A percentile compares a stretch with the other conserved stretches of the same genome.
phyloP scores from a whole-genome alignment of 2,888 invertebrate genomes.

The Cheilosia soror region DNA sequence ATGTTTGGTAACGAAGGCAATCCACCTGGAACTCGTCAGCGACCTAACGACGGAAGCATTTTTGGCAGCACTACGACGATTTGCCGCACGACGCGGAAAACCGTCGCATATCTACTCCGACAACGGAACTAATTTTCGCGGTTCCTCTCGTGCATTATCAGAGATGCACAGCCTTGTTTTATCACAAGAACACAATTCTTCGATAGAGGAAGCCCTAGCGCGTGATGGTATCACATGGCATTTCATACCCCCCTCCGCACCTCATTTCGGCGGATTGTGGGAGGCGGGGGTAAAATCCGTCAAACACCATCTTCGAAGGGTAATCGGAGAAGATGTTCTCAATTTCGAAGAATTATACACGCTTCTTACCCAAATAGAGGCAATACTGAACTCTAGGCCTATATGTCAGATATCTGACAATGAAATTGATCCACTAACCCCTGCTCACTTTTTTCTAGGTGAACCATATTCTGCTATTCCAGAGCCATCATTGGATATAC shows the following conservation, averaged over 20 bases:
- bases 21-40: conserved; percentile 44
- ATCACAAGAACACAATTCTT: conserved; percentile 11
- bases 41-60: conserved; percentile 47
- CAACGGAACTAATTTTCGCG: conserved; percentile 56
- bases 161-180: conserved; percentile 31
- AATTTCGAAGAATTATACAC: conserved; percentile 7
- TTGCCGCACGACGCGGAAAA: conserved; percentile 51
- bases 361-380: conserved; percentile 1
- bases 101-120: conserved; percentile 51
- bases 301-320: conserved; percentile 8
- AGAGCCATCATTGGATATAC: not conserved
- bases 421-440: conserved; percentile 15
- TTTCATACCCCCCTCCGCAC: conserved; percentile 61
- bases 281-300: conserved; percentile 6
- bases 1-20: conserved; percentile 41
- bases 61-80: conserved; percentile 44
- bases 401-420: not conserved
- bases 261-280: conserved; percentile 59
- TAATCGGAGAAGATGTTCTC: not conserved
- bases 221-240: conserved; percentile 48
- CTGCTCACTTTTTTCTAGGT: conserved; percentile 11
- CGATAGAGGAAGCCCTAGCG: conserved; percentile 38
- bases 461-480: not conserved
- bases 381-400: conserved; percentile 9
- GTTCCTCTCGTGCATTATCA: conserved; percentile 19